phyloP scores from a whole-genome alignment of 2,113 vertebrate genomes.

The Accipiter cooperii region DNA sequence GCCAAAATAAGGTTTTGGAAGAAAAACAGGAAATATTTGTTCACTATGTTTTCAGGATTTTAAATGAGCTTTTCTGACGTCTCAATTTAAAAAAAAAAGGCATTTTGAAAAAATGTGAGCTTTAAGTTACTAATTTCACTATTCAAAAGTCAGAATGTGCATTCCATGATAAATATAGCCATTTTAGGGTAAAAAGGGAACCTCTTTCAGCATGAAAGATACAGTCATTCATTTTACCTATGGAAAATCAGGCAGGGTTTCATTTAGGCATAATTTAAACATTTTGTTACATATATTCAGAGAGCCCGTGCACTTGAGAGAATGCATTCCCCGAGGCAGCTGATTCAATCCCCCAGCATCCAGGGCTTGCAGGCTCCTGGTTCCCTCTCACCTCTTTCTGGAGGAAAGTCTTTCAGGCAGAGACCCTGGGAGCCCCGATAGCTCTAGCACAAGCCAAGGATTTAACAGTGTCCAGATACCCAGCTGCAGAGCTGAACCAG shows the following conservation, averaged over 20 bases:
- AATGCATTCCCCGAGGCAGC: neutral
- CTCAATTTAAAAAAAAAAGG: neutral
- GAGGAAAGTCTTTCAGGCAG: neutral
- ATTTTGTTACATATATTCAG: neutral
- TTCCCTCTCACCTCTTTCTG: neutral
- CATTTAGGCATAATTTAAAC: neutral
- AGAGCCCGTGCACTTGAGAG: neutral
- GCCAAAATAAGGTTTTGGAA: neutral
- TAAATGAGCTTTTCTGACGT: neutral
- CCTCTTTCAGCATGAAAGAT: neutral
- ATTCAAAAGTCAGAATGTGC: neutral
- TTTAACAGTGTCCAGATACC: neutral
- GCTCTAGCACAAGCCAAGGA: neutral
- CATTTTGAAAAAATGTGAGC: neutral
- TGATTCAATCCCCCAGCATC: neutral
- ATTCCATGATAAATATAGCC: neutral
- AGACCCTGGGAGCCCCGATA: neutral
- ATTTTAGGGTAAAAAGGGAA: neutral
- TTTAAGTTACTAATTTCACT: neutral
- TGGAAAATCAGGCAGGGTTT: neutral
- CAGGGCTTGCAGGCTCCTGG: neutral
- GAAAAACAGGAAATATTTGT: neutral
- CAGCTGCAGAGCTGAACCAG: neutral
- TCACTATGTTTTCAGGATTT: neutral
- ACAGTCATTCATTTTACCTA: neutral